Base-by-base conservation (phyloP, 35 echinoderm and acorn worm species). In the Strongylocentrotus purpuratus region DNA sequence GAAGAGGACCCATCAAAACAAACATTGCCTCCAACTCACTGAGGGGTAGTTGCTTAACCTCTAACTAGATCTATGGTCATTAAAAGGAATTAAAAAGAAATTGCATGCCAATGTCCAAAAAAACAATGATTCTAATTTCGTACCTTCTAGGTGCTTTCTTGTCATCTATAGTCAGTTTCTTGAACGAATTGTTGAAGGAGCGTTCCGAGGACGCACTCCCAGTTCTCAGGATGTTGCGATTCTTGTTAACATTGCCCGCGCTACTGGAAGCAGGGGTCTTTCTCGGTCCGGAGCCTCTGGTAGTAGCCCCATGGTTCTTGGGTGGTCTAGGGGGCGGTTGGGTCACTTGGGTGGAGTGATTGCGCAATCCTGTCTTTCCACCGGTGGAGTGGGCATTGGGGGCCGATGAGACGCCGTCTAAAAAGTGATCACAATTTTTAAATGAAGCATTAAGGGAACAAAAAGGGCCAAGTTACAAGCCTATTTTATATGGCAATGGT, bases 231-330 rank as follows among this genome's bases (percentile, higher is more conserved):
- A 97, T 45, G 47, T 99, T 99, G 31, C 97, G 65, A 31, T 88
- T 96, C 1, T 94, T 58, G 87, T 97, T 99, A 85, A 99, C 60
- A 71, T 96, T 99, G 85, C 96, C 93, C 35, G 95, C 96, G 65
- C 97, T 99, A 31, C 91, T 96, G 41, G 97, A 98, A 46, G 92
- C 88, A 25, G 95, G 95, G 10, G 94, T 9, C 46, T 97, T 96
- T 65, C 94, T 20, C 33, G 86, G 18, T 33, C 87, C 47, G 33
- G 88, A 14, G 12, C 32, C 87, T 12, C 33, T 41, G 10, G 87
- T 89, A 10, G 87, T 89, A 10, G 87, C 20, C 7, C 65, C 65
- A 78, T n/a, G 20, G 20, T 22, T n/a, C 20, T 45, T 50, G 8
- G 91, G 17, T n/a, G 31, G 48, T 25, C n/a, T 9, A 58, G 91